Base-by-base conservation (phyloP, 2,797 vertebrate genomes). In the Channa striata region DNA sequence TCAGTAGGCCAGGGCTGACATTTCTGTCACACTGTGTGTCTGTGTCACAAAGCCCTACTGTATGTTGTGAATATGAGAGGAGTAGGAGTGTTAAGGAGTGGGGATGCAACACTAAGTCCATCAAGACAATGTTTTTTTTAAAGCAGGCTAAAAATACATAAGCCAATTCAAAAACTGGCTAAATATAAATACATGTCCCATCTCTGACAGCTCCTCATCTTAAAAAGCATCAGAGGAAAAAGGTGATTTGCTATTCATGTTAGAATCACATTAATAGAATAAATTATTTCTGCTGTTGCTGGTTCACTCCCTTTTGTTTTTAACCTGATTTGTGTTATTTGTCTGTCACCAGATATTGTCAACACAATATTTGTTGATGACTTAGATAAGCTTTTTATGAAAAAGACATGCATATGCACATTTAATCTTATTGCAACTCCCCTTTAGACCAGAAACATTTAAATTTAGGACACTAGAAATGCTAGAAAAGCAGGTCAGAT, bases 161-260 rank as follows among this genome's bases (percentile, higher is more conserved):
- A 77, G 73, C 52, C 62, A 77, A 86, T 79, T 87, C 78, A 87
- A 74, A 81, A 76, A 67, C 57, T 50, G 43, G 71, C 83, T 87
- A 88, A 89, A 88, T 86, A 92, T 88, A 90, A 90, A 82, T 46
- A 74, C 70, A 64, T 8, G 72, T 75, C 74, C 82, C 56, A 81
- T 87, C 64, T 63, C 43, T 83, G 82, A 81, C 84, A 82, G 63
- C 52, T 39, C 58, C 36, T 86, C 68, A 78, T 83, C 72, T 75
- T 77, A 25, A 76, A 46, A 77, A 66, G 68, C 60, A 77, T 84
- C 49, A 52, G 19, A 30, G 20, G 54, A 36, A 17, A 69, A 73
- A 61, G 49, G 57, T 30, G 43, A 49, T 65, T 69, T 77, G 12
- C 46, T 75, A 42, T 81, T 81, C 54, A 62, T 69, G 67, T 54